Percentiles rank a stretch among this genome's conserved stretches.
phyloP scores from a whole-genome alignment of 2,113 vertebrate species.

The Callaeas wilsoni region DNA sequence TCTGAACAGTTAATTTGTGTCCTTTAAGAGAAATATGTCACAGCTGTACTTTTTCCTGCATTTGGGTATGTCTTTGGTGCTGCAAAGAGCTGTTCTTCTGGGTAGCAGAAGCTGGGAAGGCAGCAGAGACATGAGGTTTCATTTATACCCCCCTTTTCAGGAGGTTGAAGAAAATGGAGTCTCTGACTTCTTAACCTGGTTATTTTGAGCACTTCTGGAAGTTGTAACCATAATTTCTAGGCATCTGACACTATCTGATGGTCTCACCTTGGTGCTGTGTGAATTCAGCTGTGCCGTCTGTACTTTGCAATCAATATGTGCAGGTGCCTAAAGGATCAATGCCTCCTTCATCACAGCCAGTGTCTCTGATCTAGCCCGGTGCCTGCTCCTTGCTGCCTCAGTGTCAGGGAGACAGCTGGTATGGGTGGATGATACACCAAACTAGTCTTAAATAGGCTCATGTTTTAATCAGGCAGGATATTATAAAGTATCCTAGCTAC shows the following conservation, averaged over 20 bases:
- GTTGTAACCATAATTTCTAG: neutral
- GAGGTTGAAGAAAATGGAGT: neutral
- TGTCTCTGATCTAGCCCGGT: neutral
- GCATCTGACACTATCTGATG: neutral
- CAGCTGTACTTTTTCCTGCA: neutral
- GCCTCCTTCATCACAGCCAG: neutral
- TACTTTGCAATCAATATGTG: neutral
- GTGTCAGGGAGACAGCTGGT: neutral
- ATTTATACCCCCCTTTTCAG: neutral
- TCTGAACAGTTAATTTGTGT: neutral
- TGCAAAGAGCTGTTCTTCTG: neutral
- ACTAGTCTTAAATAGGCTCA: neutral
- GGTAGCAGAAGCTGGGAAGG: neutral
- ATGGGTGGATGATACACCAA: neutral
- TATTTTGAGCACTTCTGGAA: neutral
- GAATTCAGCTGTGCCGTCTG: neutral
- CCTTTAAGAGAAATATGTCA: neutral
- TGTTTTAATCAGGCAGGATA: neutral
- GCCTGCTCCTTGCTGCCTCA: neutral
- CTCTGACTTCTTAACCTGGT: neutral
- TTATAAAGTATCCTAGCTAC: neutral
- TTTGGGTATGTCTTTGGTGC: neutral
- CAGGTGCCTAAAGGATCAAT: neutral
- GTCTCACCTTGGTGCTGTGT: neutral
- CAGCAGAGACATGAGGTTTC: neutral